phyloP scores from a whole-genome alignment of 2,113 vertebrate species.

The Trochalopteron elliotii region DNA sequence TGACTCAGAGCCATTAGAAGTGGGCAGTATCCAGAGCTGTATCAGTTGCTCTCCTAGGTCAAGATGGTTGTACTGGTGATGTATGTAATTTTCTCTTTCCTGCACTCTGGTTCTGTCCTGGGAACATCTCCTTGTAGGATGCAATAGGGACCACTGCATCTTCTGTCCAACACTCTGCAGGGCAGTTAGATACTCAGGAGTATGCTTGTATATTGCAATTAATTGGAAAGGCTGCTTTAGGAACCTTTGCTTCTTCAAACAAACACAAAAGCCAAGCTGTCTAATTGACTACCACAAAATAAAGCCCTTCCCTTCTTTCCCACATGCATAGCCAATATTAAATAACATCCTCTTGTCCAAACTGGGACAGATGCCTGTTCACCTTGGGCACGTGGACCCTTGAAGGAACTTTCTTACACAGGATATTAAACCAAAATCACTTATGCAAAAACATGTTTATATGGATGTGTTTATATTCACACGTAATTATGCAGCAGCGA shows the following conservation, averaged over 20 bases:
- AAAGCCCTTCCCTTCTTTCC: neutral
- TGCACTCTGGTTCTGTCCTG: neutral
- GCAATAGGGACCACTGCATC: neutral
- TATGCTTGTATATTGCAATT: neutral
- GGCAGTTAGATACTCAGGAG: neutral
- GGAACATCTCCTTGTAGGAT: neutral
- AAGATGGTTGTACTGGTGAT: neutral
- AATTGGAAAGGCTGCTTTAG: neutral
- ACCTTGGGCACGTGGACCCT: neutral
- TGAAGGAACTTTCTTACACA: neutral
- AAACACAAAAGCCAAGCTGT: neutral
- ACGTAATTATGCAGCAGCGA: neutral
- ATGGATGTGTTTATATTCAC: neutral
- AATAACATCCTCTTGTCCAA: neutral
- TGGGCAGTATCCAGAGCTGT: neutral
- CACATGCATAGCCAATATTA: neutral
- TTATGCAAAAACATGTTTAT: neutral
- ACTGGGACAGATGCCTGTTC: neutral
- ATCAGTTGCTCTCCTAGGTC: neutral
- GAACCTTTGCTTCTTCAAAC: neutral
- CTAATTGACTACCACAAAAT: neutral
- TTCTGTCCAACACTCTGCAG: neutral
- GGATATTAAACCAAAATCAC: neutral
- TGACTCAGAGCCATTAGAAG: neutral
- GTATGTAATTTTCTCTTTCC: neutral